Evolutionary conservation across 2,888 invertebrate genomes (phyloP).

Genomic region (Didymodactylos carnosus): DNA sequence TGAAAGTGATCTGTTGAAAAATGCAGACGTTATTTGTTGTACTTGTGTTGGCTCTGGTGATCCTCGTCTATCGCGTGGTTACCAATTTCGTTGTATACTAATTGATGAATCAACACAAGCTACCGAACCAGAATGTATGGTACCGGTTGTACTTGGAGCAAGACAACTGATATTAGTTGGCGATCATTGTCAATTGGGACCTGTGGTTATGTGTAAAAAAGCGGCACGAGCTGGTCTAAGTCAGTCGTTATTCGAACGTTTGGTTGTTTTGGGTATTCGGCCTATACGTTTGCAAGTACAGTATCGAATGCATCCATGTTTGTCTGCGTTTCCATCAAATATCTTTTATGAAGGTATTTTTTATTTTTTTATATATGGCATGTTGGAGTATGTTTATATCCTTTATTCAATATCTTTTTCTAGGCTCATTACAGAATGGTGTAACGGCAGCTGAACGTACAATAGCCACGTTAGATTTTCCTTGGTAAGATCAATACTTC

Average conservation of each 20-base stretch:
- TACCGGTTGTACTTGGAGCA: conserved; percentile 88
- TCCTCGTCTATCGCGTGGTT: conserved; percentile 57
- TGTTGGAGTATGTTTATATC: conserved; percentile 30
- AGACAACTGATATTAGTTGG: conserved; percentile 89
- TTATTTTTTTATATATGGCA: no score
- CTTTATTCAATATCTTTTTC: not conserved
- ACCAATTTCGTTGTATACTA: conserved; percentile 82
- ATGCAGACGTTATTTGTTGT: conserved; percentile 94
- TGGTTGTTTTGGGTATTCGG: conserved; percentile 85
- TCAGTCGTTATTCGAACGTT: conserved; percentile 82
- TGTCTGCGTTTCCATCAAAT: conserved; percentile 91
- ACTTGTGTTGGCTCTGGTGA: conserved; percentile 98
- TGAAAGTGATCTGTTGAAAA: conserved; percentile 54
- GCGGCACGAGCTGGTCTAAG: conserved; percentile 87
- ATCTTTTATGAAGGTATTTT: conserved; percentile 66
- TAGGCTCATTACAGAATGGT: conserved; percentile 78
- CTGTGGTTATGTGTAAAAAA: conserved; percentile 97
- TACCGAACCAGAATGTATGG: conserved; percentile 86
- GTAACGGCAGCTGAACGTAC: conserved; percentile 55
- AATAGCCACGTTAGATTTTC: conserved; percentile 3
- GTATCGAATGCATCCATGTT: conserved; percentile 94
- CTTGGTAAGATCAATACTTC: no score
- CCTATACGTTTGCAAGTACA: conserved; percentile 83
- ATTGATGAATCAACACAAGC: conserved; percentile 95
- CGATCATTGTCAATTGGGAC: conserved; percentile 94